Evolutionary conservation across 2,888 invertebrate species (phyloP), one percentile per base, ranked within the genome.

Genomic region (Drosophila lutescens): DNA sequence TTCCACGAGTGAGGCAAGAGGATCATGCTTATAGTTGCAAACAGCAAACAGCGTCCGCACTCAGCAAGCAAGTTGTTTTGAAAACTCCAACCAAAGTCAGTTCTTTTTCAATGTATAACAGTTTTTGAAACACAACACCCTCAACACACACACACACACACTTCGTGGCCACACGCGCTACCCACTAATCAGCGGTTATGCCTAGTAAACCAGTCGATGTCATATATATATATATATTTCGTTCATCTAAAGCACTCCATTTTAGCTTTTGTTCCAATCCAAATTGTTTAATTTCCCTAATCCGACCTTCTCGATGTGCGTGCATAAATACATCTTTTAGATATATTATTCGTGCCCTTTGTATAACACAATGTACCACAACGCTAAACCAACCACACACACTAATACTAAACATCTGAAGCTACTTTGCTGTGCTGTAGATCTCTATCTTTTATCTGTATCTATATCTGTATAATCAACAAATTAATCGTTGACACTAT

Each of bases 61-160:
- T 62, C 43, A 51, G 55, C 55, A 60, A 65, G 49, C 80, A 82
- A 82, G 81, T 82, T 81, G 62, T 67, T 66, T 67, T 85, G 47
- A 85, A 79, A 74, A 74, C 76, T 79, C 74, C 78, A 88, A 80
- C 78, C 87, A 82, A 85, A 73, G 76, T 62, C 76, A 78, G 86
- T 53, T 70, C 50, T 82, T 73, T 78, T 78, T 87, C 70, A 88
- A 88, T 88, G 83, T 84, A 87, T 87, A 88, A 88, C 84, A 86
- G 81, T 83, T 88, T 69, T 86, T 84, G 73, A 80, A 65, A 79
- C 70, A 74, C 75, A 65, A 73, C 68, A 70, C 50, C 57, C 55
- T 20, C 56, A 73, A 61, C 69, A 47, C 38, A 74, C 43, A 43
- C 41, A 67, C 36, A 69, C 46, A 67, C 61, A 71, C 58, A 61